phyloP scores from a whole-genome alignment of 2,888 invertebrate species.

The Callimorpha dominula region DNA sequence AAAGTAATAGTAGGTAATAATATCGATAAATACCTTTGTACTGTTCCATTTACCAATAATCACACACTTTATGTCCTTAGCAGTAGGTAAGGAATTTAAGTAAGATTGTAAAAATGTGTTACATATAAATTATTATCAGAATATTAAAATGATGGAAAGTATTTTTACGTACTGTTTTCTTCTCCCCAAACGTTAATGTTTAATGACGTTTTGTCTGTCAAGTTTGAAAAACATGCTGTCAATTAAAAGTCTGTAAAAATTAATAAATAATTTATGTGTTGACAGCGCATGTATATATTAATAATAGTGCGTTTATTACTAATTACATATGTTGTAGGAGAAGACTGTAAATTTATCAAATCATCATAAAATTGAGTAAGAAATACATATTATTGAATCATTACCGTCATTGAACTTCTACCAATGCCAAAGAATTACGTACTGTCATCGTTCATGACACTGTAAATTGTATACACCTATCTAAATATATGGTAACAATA shows the following conservation, averaged over 20 bases:
- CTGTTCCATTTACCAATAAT: constrained; percentile 17
- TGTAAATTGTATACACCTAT: no score
- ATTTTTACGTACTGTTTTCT: constrained; percentile 37
- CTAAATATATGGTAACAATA: no score
- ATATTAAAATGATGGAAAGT: constrained; percentile 72
- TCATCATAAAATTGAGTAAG: neutral
- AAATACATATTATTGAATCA: neutral
- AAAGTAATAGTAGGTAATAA: constrained; percentile 23
- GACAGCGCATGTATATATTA: no score
- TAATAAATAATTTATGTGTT: no score
- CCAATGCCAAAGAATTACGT: no score
- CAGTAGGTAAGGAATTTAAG: constrained; percentile 32
- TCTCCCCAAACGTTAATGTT: neutral
- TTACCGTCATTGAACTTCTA: no score
- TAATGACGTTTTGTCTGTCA: neutral
- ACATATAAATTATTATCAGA: constrained; percentile 82
- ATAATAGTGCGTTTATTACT: neutral
- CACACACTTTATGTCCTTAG: constrained; percentile 23
- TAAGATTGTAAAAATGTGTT: constrained; percentile 75
- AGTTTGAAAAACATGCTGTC: neutral
- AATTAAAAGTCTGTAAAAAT: no score
- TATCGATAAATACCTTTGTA: constrained; percentile 19
- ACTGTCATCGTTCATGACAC: no score
- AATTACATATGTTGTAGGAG: no score
- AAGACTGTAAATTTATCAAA: neutral